phyloP scores from a whole-genome alignment of 2,888 invertebrate genomes.

The Toxonevra muliebris region DNA sequence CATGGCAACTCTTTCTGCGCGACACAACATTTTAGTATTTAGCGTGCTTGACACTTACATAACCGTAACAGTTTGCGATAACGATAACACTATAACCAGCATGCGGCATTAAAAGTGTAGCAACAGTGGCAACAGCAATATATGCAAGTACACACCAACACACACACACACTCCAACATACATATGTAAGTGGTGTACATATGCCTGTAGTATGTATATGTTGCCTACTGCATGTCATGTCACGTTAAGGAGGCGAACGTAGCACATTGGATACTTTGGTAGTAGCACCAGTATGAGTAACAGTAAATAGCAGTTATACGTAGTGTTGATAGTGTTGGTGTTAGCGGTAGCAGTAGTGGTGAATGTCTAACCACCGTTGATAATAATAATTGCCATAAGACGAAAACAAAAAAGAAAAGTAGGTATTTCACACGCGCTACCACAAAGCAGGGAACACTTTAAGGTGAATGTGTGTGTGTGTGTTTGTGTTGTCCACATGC shows the following conservation, averaged over 20 bases:
- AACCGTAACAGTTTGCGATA: conserved; percentile 59
- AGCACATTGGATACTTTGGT: background rate
- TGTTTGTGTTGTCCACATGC: too few relatives aligned
- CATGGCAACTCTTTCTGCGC: background rate
- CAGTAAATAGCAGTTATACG: conserved; percentile 14
- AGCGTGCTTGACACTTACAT: conserved; percentile 58
- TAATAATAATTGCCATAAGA: conserved; percentile 34
- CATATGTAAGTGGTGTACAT: background rate
- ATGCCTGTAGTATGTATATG: too few relatives aligned
- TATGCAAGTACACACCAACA: background rate
- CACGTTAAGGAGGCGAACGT: background rate
- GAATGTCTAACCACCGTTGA: conserved; percentile 27
- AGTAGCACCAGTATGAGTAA: background rate
- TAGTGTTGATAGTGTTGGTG: background rate
- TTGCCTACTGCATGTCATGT: background rate
- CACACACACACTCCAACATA: background rate
- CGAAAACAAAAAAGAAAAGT: conserved; percentile 23
- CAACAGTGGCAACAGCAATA: too few relatives aligned
- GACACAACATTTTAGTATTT: conserved; percentile 36
- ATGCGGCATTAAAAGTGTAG: background rate
- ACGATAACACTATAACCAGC: conserved; percentile 50
- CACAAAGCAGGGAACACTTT: too few relatives aligned
- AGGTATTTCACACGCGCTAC: too few relatives aligned
- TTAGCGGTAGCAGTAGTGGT: conserved; percentile 5
- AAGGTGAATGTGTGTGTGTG: too few relatives aligned